These are phyloP conservation scores for Fabriciana adippe DNA, from an alignment of 2,888 invertebrate species.

Conservation along the genomic window DNA sequence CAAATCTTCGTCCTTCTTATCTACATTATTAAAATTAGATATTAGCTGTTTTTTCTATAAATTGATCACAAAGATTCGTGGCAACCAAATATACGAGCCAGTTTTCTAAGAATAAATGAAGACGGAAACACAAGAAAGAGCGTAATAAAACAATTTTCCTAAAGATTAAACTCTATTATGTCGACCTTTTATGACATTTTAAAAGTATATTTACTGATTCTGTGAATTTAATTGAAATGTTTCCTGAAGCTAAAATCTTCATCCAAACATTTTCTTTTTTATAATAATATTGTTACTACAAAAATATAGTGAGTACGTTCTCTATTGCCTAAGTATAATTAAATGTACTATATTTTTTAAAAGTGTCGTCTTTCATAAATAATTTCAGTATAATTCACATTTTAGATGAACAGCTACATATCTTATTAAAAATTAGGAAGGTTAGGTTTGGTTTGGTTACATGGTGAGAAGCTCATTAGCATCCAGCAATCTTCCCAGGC, in stretches of 20 bases:
- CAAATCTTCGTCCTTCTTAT: conserved; percentile 1
- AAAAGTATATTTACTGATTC: conserved; percentile 11
- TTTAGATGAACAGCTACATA: too few species aligned
- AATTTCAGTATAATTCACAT: too few species aligned
- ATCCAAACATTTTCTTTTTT: neutral
- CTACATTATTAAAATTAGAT: conserved; percentile 2
- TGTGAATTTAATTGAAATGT: conserved; percentile 1
- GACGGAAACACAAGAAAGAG: neutral
- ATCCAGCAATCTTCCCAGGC: too few species aligned
- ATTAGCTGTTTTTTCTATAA: neutral
- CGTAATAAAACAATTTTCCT: conserved; percentile 12
- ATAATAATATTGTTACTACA: neutral
- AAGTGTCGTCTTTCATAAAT: too few species aligned
- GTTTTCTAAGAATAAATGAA: conserved; percentile 4
- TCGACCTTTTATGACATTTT: neutral
- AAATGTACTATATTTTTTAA: too few species aligned
- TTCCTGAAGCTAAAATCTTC: neutral
- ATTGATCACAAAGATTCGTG: conserved; percentile 1
- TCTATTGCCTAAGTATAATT: too few species aligned
- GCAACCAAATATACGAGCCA: neutral
- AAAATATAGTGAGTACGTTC: too few species aligned
- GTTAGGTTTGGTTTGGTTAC: too few species aligned
- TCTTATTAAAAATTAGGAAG: too few species aligned
- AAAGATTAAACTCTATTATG: conserved; percentile 12
- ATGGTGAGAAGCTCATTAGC: too few species aligned